These are phyloP conservation scores for Saccostrea glomerata DNA, from an alignment of 1,140 invertebrate genomes.

Conservation along the genomic window DNA sequence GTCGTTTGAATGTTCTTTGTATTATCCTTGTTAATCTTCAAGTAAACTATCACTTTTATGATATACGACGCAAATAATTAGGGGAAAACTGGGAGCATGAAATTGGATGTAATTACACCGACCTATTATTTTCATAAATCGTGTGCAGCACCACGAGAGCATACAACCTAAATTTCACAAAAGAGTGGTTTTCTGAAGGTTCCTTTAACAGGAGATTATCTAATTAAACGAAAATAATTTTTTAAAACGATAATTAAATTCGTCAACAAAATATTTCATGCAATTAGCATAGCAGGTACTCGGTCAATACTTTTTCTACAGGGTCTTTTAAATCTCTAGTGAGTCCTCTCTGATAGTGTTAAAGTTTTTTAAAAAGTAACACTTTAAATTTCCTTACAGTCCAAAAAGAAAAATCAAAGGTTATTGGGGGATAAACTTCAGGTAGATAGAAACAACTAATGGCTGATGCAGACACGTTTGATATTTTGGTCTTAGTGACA, in stretches of 20 bases:
- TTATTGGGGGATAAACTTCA: not conserved
- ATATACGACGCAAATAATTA: slow-evolving; percentile 1
- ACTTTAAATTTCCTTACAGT: not conserved
- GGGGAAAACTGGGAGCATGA: not conserved
- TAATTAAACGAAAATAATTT: slow-evolving; percentile 7
- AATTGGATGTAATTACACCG: slow-evolving; percentile 31
- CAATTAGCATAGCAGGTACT: not conserved
- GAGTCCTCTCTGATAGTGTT: slow-evolving; percentile 16
- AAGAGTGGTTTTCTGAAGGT: not conserved
- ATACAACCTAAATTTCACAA: not conserved
- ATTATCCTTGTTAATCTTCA: too few relatives aligned
- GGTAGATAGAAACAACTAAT: not conserved
- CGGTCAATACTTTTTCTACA: not conserved
- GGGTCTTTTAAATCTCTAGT: not conserved
- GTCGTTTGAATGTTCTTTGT: too few relatives aligned
- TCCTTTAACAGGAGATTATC: not conserved
- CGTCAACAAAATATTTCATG: slow-evolving; percentile 2
- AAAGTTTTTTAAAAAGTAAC: not conserved
- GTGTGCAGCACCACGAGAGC: not conserved
- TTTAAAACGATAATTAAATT: not conserved
- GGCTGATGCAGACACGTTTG: not conserved
- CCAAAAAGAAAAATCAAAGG: not conserved
- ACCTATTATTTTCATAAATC: not conserved
- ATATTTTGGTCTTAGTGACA: not conserved
- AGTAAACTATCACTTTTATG: not conserved